Evolutionary conservation across 35 echinoderm and acorn worm species (phyloP).

Genomic region (Apostichopus japonicus): DNA sequence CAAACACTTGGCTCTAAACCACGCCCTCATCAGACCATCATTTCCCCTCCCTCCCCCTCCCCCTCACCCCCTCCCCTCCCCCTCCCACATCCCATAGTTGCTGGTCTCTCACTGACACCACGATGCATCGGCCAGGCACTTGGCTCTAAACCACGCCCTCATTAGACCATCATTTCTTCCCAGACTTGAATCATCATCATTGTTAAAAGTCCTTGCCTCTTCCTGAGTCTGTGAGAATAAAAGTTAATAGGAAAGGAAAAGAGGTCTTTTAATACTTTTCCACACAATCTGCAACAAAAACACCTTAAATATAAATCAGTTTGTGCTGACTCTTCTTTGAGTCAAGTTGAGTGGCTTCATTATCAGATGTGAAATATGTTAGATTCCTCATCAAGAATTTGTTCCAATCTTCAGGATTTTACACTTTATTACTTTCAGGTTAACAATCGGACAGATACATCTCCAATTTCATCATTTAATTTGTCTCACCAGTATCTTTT

Average conservation of each 20-base stretch:
- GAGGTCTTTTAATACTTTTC: neutral
- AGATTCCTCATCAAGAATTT: no score
- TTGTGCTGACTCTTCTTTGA: no score
- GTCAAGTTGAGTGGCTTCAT: no score
- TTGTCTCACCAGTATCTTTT: no score
- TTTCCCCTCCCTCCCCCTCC: neutral
- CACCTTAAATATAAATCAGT: neutral
- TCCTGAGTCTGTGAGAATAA: constrained; percentile 65
- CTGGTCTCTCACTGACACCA: constrained; percentile 52
- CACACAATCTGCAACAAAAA: neutral
- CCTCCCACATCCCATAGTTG: neutral
- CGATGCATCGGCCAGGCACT: constrained; percentile 59
- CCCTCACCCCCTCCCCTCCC: neutral
- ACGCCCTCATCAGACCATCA: constrained; percentile 67
- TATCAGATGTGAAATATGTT: no score
- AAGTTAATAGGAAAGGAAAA: neutral
- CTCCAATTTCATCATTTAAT: no score
- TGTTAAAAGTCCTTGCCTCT: constrained; percentile 61
- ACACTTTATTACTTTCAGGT: no score
- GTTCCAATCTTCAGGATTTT: no score
- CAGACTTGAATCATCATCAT: constrained; percentile 30
- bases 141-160: constrained; percentile 74
- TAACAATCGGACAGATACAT: no score
- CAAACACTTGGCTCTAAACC: constrained; percentile 76
- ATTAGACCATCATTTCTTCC: constrained; percentile 62